A percentile compares a stretch with the other conserved stretches of the same genome.
phyloP scores from a whole-genome alignment of 2,888 invertebrate species.

The Hoplodrina ambigua region DNA sequence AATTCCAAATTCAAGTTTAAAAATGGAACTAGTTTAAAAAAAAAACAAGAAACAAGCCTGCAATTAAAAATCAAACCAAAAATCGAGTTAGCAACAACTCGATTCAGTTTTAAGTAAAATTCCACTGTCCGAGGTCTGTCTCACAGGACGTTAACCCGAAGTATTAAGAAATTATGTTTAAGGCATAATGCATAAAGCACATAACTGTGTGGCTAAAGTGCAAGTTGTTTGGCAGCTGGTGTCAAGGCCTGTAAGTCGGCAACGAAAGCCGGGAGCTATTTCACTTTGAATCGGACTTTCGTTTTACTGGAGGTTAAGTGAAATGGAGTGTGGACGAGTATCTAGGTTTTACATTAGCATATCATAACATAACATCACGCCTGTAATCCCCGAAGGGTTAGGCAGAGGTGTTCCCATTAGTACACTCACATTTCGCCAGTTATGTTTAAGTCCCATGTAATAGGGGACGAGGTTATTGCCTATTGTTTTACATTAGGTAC shows the following conservation, averaged over 20 bases:
- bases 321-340: slow-evolving; percentile 7
- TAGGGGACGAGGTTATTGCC: no score
- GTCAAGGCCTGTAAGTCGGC: slow-evolving; percentile 51
- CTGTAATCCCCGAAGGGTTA: no score
- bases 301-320: slow-evolving; percentile 46
- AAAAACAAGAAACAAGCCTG: neutral
- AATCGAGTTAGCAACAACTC: slow-evolving; percentile 29
- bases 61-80: slow-evolving; percentile 21
- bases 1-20: neutral
- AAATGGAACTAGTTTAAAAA: slow-evolving; percentile 6
- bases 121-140: slow-evolving; percentile 44
- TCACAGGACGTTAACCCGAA: slow-evolving; percentile 52
- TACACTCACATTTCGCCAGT: no score
- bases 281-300: slow-evolving; percentile 34
- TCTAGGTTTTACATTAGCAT: neutral
- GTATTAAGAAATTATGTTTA: slow-evolving; percentile 34
- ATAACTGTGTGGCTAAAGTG: slow-evolving; percentile 15
- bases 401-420: no score
- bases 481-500: no score
- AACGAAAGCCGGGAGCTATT: slow-evolving; percentile 45
- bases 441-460: no score
- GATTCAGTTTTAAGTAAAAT: slow-evolving; percentile 33
- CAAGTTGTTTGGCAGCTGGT: slow-evolving; percentile 38
- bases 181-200: slow-evolving; percentile 21
- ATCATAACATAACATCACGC: no score